Evolutionary conservation across 2,113 vertebrate species (phyloP), one percentile per base, ranked within the genome.

Genomic region (Acrocephalus arundinaceus): DNA sequence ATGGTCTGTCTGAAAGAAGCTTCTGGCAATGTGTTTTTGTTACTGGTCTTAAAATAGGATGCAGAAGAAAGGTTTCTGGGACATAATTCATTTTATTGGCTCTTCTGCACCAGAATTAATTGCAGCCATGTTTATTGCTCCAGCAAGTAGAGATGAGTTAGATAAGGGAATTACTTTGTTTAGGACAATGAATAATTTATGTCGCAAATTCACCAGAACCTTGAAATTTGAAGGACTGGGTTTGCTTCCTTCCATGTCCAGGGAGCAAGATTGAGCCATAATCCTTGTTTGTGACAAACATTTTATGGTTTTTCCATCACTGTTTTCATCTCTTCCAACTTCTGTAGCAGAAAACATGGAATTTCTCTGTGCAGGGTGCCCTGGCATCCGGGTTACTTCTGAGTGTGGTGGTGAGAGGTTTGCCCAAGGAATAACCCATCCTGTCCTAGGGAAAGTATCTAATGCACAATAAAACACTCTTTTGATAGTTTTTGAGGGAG

Each of bases 101-200:
- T 96, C 58, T 91, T 94, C 85, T 94, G 71, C 63, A 82, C n/a
- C 41, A 91, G 67, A 95, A 94, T 94, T 96, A 95, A 97, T 85
- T 96, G 82, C 81, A 96, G 85, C 46, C 87, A 66, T 87, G 94
- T 94, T 96, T 96, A 95, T 72, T 91, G 62, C 74, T 93, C 58
- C 52, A 67, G 70, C 49, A 73, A 96, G 74, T 66, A 73, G 58
- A 95, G 93, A 95, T 95, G 87, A 87, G 58, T 74, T 68, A 85
- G 93, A 96, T 96, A 96, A 95, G 51, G 51, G 67, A 85, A 82
- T 33, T 31, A 79, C 77, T 94, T 85, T 93, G 74, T 89, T 96
- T 76, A 73, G 74, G 85, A 41, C 55, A 83, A 96, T 91, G 78
- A 91, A 96, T 96, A 93, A 96, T 95, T 94, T 85, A 96, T 89